phyloP scores from a whole-genome alignment of 2,888 invertebrate genomes.

The Athrips mouffetella region DNA sequence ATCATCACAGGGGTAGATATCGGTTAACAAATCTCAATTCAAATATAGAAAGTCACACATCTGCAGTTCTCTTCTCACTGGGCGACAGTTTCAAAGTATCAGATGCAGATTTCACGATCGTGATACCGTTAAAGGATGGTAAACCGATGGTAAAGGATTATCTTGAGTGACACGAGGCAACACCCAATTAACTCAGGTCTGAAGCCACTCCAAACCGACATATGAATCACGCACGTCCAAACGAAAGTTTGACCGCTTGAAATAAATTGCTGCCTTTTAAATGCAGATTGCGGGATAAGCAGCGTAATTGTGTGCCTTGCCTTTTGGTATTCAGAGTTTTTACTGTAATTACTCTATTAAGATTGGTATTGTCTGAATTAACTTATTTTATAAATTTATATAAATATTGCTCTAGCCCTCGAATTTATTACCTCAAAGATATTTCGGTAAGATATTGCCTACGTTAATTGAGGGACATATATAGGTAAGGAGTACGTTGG shows the following conservation, averaged over 20 bases:
- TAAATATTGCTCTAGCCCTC: no score
- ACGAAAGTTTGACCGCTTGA: constrained; percentile 14
- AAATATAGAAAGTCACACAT: no score
- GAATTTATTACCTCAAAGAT: no score
- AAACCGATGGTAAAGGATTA: constrained; percentile 36
- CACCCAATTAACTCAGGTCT: constrained; percentile 63
- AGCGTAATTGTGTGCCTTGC: background rate
- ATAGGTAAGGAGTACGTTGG: no score
- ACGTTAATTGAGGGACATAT: no score
- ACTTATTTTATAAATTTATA: no score
- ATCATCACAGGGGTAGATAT: no score
- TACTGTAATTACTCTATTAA: background rate
- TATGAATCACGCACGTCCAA: constrained; percentile 40
- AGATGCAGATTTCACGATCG: constrained; percentile 59
- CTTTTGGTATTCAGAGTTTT: background rate
- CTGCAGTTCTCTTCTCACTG: constrained; percentile 26
- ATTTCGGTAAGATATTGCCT: no score
- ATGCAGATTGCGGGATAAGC: constrained; percentile 10
- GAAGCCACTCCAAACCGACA: constrained; percentile 28
- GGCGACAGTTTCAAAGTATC: constrained; percentile 34
- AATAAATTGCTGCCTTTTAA: constrained; percentile 11
- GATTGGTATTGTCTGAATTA: no score
- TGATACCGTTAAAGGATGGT: constrained; percentile 52
- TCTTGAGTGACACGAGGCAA: constrained; percentile 58
- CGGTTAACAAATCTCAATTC: no score